Evolutionary conservation across 2,797 vertebrate genomes (phyloP).

Genomic region (Adelosebastes latens): DNA sequence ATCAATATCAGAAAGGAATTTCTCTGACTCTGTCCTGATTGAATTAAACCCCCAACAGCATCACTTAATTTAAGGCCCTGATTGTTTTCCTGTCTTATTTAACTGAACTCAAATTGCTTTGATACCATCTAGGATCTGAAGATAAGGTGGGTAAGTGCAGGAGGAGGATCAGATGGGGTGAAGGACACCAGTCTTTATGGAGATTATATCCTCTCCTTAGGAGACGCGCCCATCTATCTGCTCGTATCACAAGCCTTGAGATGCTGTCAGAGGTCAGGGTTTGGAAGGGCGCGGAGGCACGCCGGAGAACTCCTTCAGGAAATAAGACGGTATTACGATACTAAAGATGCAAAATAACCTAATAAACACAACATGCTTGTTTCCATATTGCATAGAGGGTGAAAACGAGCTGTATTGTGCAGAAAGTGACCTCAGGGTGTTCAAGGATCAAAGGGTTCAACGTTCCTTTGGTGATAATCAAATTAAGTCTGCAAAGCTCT

Average conservation of each 20-base stretch:
- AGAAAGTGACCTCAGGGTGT: constrained; percentile 33
- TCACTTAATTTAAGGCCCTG: constrained; percentile 60
- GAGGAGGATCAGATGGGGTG: constrained; percentile 68
- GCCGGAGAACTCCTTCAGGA: not conserved
- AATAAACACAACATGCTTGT: not conserved
- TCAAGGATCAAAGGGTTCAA: constrained; percentile 61
- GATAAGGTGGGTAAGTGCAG: constrained; percentile 76
- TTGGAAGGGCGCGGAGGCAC: constrained; percentile 28
- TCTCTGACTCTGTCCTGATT: constrained; percentile 74
- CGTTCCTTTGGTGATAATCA: constrained; percentile 50
- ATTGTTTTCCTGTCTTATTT: constrained; percentile 79
- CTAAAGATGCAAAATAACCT: constrained; percentile 26
- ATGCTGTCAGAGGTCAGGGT: constrained; percentile 59
- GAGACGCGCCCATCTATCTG: constrained; percentile 43
- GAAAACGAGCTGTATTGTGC: constrained; percentile 32
- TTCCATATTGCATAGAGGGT: not conserved
- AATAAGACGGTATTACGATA: not conserved
- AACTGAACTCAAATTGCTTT: constrained; percentile 75
- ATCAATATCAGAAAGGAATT: constrained; percentile 79
- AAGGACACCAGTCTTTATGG: constrained; percentile 63
- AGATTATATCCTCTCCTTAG: constrained; percentile 53
- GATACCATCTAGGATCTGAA: constrained; percentile 76
- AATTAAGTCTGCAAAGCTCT: constrained; percentile 48
- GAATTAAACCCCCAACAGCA: constrained; percentile 70
- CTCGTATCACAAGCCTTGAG: constrained; percentile 38